Conservation (phyloP, 2,888 invertebrate genomes). For the Lucinisca nassula region DNA sequence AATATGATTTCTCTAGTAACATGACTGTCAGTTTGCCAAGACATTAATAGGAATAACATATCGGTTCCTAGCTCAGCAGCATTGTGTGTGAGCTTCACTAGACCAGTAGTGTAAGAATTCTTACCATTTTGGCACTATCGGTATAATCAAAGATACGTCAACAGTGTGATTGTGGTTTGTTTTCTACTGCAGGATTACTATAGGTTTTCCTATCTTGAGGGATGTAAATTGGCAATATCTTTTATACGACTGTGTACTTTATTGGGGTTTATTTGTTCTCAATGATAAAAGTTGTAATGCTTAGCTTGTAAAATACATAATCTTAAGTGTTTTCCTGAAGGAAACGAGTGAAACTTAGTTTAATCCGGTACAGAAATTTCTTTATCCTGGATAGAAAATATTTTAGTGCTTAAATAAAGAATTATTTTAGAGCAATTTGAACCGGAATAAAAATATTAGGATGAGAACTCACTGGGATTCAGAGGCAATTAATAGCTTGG, state of each 20-base stretch:
- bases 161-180: not conserved
- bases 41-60: not conserved
- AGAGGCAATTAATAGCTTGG: no score
- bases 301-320: not conserved
- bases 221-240: not conserved
- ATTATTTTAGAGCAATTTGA: no score
- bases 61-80: not conserved
- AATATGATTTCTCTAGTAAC: not conserved
- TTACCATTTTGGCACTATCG: not conserved
- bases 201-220: not conserved
- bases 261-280: not conserved
- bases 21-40: not conserved
- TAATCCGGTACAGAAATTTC: no score
- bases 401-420: no score
- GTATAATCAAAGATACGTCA: not conserved
- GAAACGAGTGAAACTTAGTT: not conserved
- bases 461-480: no score
- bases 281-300: not conserved
- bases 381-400: no score
- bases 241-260: not conserved
- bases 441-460: no score
- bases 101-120: not conserved
- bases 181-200: not conserved
- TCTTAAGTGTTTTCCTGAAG: not conserved
- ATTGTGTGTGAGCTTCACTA: not conserved